Percentiles rank a stretch among this genome's conserved stretches.
These are phyloP conservation scores for Congeria kusceri DNA, from an alignment of 2,888 invertebrate species.

Conservation along the genomic window DNA sequence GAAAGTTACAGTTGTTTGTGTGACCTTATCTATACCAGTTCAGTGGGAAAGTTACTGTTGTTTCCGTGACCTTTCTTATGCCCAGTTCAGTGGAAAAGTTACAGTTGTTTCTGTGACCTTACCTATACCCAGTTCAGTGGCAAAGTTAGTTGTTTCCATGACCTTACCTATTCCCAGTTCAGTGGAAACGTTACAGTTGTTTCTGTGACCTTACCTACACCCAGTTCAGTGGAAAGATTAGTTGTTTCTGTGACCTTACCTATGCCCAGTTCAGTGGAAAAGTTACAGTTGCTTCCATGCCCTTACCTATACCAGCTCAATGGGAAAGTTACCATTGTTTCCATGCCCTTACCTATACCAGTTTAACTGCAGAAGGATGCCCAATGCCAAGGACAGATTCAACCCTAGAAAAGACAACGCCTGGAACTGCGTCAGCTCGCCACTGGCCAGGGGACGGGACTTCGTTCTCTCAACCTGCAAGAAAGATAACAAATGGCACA, in stretches of 20 bases:
- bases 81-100: background rate
- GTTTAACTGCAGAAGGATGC: constrained; percentile 95
- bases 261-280: too few species aligned
- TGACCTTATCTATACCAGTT: too few species aligned
- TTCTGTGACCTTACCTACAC: too few species aligned
- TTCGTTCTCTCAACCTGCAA: constrained; percentile 93
- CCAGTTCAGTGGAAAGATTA: too few species aligned
- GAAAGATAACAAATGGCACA: too few species aligned
- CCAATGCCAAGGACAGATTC: constrained; percentile 93
- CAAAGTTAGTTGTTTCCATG: too few species aligned
- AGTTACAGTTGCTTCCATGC: background rate
- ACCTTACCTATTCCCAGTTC: too few species aligned
- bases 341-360: constrained; percentile 88
- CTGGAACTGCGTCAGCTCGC: constrained; percentile 90
- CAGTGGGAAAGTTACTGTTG: too few species aligned
- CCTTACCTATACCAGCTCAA: background rate
- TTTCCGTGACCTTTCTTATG: background rate
- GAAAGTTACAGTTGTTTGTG: too few species aligned
- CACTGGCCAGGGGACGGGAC: constrained; percentile 93
- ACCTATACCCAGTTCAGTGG: too few species aligned
- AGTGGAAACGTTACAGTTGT: too few species aligned
- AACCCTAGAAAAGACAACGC: constrained; percentile 93
- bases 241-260: too few species aligned
- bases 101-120: background rate
- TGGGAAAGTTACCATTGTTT: background rate